Base-by-base conservation (phyloP, 2,113 vertebrate species). In the Scomber scombrus region DNA sequence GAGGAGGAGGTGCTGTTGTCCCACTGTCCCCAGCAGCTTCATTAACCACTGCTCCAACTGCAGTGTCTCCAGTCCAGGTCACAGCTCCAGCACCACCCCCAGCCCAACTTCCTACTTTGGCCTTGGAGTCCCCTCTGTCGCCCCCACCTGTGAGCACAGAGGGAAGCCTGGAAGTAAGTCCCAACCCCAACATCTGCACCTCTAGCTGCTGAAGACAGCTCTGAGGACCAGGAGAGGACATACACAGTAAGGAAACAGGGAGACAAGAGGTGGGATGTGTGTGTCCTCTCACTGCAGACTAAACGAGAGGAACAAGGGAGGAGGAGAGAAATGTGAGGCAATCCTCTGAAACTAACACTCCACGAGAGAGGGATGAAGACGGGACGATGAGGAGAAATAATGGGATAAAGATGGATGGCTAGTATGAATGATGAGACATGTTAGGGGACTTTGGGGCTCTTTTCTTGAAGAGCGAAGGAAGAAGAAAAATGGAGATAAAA, bases 151-250 rank as follows among this genome's bases (percentile, higher is more conserved):
- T 94, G 1, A 96, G 95, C 86, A 91, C 96, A 91, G 16, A 95
- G 94, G 5, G 95, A 93, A 80, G 91, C 95, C 91, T 94, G 88
- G 95, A 96, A 78, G 94, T 94, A 31, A 96, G 96, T 82, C 94
- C 97, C 13, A 97, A 95, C 85, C 96, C 96, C 0, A 97, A 96
- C 92, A 96, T 96, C 7, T 97, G 96, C 91, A 97, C 96, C 40
- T 96, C 97, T 85, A 97, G 96, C 95, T 98, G 97, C 94, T 99
- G 95, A 95, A 71, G 87, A 85, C 78, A 68, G 50, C 77, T 78
- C 55, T 13, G 6, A 31, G 52, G 68, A 80, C 34, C 19, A 60
- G 70, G 70, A 61, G 67, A 40, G 62, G 69, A 86, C 83, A 80
- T 54, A 78, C 26, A 61, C 63, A 62, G 76, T 51, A 50, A 70